These are phyloP conservation scores for Tragelaphus strepsiceros DNA, from an alignment of 2,113 vertebrate species.

Conservation along the genomic window DNA sequence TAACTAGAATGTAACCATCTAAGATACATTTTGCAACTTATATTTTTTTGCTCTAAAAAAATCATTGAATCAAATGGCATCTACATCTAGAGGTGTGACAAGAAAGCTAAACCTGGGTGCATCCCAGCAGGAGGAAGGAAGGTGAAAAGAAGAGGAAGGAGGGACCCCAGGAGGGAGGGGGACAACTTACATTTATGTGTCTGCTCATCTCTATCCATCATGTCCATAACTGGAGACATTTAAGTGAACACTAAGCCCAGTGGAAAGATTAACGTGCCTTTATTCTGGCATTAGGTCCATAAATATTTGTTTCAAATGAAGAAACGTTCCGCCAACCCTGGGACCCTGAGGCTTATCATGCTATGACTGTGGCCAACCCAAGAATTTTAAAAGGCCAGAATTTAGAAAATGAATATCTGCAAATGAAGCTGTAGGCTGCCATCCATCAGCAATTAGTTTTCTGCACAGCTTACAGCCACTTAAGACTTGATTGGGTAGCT, in stretches of 20 bases:
- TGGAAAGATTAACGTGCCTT: not conserved
- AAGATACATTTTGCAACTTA: not conserved
- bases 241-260: not conserved
- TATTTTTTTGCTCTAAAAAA: not conserved
- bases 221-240: not conserved
- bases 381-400: conserved; percentile 62
- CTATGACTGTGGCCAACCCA: conserved; percentile 27
- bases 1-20: not conserved
- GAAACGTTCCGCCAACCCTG: conserved; percentile 46
- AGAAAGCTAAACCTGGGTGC: not conserved
- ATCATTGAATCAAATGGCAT: not conserved
- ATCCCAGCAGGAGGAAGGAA: not conserved
- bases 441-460: conserved; percentile 46
- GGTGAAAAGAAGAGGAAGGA: not conserved
- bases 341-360: conserved; percentile 44
- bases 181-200: not conserved
- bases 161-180: not conserved
- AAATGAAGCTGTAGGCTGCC: conserved; percentile 30
- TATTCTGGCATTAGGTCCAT: not conserved
- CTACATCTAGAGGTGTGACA: not conserved
- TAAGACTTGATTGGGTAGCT: conserved; percentile 57
- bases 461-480: conserved; percentile 3
- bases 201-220: not conserved
- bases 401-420: conserved; percentile 57
- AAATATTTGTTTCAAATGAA: conserved; percentile 54